Base-by-base conservation (phyloP, 2,888 invertebrate species). In the Brachynemurus nebulosus region DNA sequence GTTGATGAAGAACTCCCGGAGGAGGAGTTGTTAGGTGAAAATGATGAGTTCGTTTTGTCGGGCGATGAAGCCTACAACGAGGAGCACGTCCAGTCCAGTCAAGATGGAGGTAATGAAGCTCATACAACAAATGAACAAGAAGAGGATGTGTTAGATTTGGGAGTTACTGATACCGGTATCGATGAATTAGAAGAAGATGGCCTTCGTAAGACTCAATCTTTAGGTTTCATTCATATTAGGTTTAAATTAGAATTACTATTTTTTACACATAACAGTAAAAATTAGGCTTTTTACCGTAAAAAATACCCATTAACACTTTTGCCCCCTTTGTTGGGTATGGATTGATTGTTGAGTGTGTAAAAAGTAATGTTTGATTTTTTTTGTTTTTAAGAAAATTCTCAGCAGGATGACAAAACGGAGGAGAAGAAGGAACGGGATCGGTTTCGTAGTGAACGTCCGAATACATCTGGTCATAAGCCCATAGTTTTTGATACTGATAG, bases 81-180 rank as follows among this genome's bases (percentile, higher is more conserved):
- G 18, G 36, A 36, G 11, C 36, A 36, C 18, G n/a, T 18, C n/a
- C n/a, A 23, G 6, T 12, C 27, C 9, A n/a, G 21, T 8, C 21
- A 23, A 7, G 27, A 17, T 23, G 25, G 19, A 11, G 40, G n/a
- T 18, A 36, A 17, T n/a, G 18, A 20, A 7, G 16, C 14, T 2
- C 25, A 23, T 25, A 39, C 18, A 34, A 19, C 41, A 27, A 11
- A 21, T 5, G 40, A 27, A 40, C 27, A 30, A 37, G 44, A 44
- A 54, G 64, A 65, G 50, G 64, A 65, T 57, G 60, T 64, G 42
- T 57, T 65, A 60, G 64, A 64, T 55, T 57, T 64, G 55, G 64
- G 63, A 53, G 64, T 63, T 50, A 61, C 60, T 44, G 64, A 63
- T 51, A 60, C 60, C 45, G 59, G 63, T 51, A 62, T 63, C 54